Conservation (phyloP, 2,113 vertebrate genomes). For the Crotalus viridis region DNA sequence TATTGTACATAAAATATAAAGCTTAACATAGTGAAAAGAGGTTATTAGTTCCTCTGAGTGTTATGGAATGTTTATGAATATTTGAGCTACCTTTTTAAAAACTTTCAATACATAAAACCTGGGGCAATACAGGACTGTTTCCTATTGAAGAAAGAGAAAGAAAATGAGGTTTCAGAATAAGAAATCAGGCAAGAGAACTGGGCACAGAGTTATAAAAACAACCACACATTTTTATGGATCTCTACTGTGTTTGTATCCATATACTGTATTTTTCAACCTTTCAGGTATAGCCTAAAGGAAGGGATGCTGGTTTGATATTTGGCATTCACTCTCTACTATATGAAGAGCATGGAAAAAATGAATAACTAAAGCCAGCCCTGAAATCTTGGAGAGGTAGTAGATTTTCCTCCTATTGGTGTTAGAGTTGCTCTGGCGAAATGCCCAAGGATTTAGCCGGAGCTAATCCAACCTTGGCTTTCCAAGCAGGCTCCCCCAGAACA, state of each 20-base stretch:
- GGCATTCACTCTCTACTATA: conserved; percentile 38
- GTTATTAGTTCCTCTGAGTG: not conserved
- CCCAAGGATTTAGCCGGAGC: conserved; percentile 58
- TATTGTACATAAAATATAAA: not conserved
- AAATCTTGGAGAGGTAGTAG: conserved; percentile 36
- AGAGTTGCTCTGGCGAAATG: conserved; percentile 60
- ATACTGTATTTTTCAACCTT: accelerated
- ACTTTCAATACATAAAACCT: not conserved
- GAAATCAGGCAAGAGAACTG: not conserved
- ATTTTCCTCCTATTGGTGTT: conserved; percentile 42
- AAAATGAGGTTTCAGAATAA: not conserved
- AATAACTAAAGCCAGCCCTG: conserved; percentile 44
- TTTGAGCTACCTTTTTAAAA: not conserved
- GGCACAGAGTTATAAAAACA: not conserved
- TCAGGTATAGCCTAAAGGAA: conserved; percentile 27
- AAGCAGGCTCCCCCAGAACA: conserved; percentile 62
- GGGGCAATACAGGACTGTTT: not conserved
- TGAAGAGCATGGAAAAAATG: conserved; percentile 47
- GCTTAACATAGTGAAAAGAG: not conserved
- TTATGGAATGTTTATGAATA: not conserved
- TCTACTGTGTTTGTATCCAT: not conserved
- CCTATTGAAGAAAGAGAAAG: not conserved
- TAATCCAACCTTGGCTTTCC: conserved; percentile 66
- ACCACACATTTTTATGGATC: not conserved
- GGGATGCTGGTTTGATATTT: not conserved